Evolutionary conservation across 2,888 invertebrate species (phyloP).

Genomic region (Drosophila trichaetosa): DNA sequence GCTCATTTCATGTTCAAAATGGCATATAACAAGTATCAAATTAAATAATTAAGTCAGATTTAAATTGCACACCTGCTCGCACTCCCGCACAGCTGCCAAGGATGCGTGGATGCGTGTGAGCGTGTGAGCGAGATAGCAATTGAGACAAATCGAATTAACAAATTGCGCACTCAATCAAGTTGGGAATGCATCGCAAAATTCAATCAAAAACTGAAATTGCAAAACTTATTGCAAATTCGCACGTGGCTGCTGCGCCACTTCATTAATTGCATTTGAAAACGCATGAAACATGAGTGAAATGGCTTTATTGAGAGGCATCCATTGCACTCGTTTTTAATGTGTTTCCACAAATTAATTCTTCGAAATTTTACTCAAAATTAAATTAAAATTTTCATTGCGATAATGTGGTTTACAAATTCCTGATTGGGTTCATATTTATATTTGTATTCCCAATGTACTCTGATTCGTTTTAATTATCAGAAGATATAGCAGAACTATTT

Average conservation of each 20-base stretch:
- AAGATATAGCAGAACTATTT: not conserved
- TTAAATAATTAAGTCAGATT: constrained; percentile 78
- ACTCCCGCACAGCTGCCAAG: not conserved
- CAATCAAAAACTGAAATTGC: constrained; percentile 64
- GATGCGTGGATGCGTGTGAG: not conserved
- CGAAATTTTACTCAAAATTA: not conserved
- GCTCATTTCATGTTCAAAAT: constrained; percentile 45
- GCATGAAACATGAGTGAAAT: constrained; percentile 3
- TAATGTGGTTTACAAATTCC: not conserved
- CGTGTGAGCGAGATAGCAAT: constrained; percentile 16
- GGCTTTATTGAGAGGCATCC: not conserved
- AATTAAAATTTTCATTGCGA: not conserved
- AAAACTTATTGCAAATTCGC: constrained; percentile 46
- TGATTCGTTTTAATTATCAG: not conserved
- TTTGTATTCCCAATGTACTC: not conserved
- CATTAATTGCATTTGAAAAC: constrained; percentile 57
- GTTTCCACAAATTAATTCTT: constrained; percentile 5
- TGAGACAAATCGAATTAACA: constrained; percentile 68
- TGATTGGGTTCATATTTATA: not conserved
- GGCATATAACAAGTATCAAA: constrained; percentile 56
- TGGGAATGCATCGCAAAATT: constrained; percentile 46
- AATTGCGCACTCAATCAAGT: constrained; percentile 74
- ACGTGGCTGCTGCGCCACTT: constrained; percentile 43
- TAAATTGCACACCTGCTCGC: constrained; percentile 45
- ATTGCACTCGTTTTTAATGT: not conserved